These are phyloP conservation scores for Pantala flavescens DNA, from an alignment of 1,140 invertebrate species.

Conservation along the genomic window DNA sequence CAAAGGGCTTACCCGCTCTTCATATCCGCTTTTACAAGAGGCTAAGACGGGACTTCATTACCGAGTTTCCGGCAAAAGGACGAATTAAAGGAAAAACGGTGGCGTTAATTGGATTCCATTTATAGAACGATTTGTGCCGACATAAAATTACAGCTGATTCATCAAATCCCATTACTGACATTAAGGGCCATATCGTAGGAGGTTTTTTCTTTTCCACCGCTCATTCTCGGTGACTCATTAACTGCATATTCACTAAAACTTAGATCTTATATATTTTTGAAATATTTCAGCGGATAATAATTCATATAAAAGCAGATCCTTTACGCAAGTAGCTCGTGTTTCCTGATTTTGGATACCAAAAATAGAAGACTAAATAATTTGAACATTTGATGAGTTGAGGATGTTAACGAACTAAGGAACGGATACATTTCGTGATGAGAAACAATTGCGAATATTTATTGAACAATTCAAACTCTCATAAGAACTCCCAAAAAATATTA, in stretches of 20 bases:
- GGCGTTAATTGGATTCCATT: slow-evolving; percentile 9
- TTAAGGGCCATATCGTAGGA: not conserved
- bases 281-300: not conserved
- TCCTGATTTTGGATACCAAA: not conserved
- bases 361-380: not conserved
- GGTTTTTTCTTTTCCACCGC: not conserved
- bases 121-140: slow-evolving; percentile 5
- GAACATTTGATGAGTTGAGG: too few relatives aligned
- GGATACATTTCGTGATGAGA: too few relatives aligned
- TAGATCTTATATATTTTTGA: not conserved
- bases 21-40: slow-evolving; percentile 5
- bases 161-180: slow-evolving; percentile 5
- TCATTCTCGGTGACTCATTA: not conserved
- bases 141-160: slow-evolving; percentile 7
- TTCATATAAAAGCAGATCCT: not conserved
- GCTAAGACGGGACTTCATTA: slow-evolving; percentile 1
- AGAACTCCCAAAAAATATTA: too few relatives aligned
- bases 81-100: not conserved
- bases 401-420: too few relatives aligned
- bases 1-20: slow-evolving; percentile 3
- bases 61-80: not conserved
- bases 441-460: too few relatives aligned
- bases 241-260: not conserved
- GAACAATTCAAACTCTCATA: too few relatives aligned
- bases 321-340: not conserved